These are phyloP conservation scores for Saccopteryx leptura DNA, from an alignment of 2,113 vertebrate genomes.

Conservation along the genomic window DNA sequence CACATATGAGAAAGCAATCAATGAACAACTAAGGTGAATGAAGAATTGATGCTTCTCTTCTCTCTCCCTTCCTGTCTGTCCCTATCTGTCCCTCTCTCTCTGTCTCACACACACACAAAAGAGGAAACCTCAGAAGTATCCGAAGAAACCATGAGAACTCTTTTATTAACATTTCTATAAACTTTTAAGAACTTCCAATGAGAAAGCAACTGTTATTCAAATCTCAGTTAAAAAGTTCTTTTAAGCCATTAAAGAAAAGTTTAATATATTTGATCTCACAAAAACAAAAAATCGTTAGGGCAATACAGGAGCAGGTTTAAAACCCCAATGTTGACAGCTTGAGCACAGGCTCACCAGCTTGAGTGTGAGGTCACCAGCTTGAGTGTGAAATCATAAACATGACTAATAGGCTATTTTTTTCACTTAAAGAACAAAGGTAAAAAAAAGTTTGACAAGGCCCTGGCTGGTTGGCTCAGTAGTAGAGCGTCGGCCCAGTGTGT, in stretches of 20 bases:
- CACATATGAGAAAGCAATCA: no score
- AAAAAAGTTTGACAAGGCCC: neutral
- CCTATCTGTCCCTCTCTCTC: no score
- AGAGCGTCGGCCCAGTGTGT: no score
- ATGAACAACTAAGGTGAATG: no score
- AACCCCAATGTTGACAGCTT: no score
- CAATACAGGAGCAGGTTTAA: no score
- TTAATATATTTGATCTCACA: neutral
- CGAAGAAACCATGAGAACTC: slow-evolving; percentile 24
- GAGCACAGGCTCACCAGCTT: no score
- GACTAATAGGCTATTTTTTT: neutral
- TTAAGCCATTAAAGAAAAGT: slow-evolving; percentile 1
- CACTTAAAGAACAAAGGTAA: slow-evolving; percentile 10
- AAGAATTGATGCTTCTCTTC: no score
- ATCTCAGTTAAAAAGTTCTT: neutral
- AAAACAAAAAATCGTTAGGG: neutral
- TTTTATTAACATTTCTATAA: neutral
- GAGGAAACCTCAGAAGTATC: neutral
- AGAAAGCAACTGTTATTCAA: slow-evolving; percentile 38
- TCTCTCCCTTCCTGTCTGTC: no score
- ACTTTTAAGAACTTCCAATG: slow-evolving; percentile 4
- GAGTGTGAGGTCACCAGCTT: no score
- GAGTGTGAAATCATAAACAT: no score
- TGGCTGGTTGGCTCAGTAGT: no score
- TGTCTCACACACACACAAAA: neutral